Percentiles rank a stretch among this genome's conserved stretches.
phyloP scores from a whole-genome alignment of 2,888 invertebrate genomes.

The Nowickia ferox region DNA sequence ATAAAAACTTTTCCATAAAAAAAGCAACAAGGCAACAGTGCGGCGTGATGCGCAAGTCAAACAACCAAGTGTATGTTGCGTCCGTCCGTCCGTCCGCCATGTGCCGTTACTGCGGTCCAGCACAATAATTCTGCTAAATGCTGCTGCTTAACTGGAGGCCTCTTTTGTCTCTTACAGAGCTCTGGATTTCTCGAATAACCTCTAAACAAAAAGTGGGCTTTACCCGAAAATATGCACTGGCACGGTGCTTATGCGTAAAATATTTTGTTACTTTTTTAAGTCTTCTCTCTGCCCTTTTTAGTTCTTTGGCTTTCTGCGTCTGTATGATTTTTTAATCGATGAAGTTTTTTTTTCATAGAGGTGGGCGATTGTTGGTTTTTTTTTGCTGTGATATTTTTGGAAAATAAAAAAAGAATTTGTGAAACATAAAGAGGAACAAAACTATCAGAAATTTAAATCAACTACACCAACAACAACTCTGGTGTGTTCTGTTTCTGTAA shows the following conservation, averaged over 20 bases:
- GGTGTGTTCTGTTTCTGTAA: background rate
- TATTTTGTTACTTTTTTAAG: background rate
- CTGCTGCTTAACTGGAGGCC: constrained; percentile 41
- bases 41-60: constrained; percentile 33
- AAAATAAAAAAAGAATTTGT: background rate
- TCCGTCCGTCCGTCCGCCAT: background rate
- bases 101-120: background rate
- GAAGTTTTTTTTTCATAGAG: constrained; percentile 42
- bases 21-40: constrained; percentile 44
- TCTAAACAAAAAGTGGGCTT: constrained; percentile 47
- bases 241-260: constrained; percentile 46
- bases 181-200: constrained; percentile 13
- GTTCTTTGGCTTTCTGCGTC: background rate
- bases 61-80: background rate
- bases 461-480: constrained; percentile 10
- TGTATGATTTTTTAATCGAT: constrained; percentile 74
- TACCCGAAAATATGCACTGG: constrained; percentile 56
- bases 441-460: constrained; percentile 58
- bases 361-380: constrained; percentile 53
- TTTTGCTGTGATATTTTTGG: background rate
- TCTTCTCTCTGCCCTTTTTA: background rate
- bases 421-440: constrained; percentile 20
- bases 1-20: constrained; percentile 15
- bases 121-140: constrained; percentile 8
- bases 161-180: constrained; percentile 8